A percentile compares a stretch with the other conserved stretches of the same genome.
Evolutionary conservation across 2,888 invertebrate genomes (phyloP).

Genomic region (Pollenia angustigena): DNA sequence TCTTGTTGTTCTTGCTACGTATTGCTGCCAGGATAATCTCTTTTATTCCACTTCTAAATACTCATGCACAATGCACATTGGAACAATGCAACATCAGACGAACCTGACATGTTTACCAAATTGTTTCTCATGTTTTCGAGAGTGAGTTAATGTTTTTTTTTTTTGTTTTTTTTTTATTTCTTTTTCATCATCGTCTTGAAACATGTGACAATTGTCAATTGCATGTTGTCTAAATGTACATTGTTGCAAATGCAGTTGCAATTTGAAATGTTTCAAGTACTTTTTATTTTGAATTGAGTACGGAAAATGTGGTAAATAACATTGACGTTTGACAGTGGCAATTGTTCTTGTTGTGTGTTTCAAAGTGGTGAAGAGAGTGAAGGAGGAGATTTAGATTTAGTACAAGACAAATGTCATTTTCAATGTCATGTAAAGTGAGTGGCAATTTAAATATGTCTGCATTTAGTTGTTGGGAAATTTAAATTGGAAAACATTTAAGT

Average conservation of each 20-base stretch:
- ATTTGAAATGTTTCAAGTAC: constrained; percentile 29
- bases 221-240: constrained; percentile 56
- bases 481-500: constrained; percentile 12
- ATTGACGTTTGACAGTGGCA: constrained; percentile 64
- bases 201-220: constrained; percentile 68
- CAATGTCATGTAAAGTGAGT: constrained; percentile 65
- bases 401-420: constrained; percentile 60
- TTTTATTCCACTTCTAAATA: constrained; percentile 22
- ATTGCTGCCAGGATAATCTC: constrained; percentile 44
- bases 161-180: constrained; percentile 10
- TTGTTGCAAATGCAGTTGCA: constrained; percentile 38
- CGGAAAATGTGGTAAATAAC: constrained; percentile 29
- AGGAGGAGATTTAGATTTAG: background rate
- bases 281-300: constrained; percentile 28
- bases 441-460: constrained; percentile 47
- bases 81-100: constrained; percentile 10
- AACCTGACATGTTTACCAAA: constrained; percentile 66
- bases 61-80: background rate
- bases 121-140: background rate
- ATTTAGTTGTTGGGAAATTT: constrained; percentile 28
- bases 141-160: constrained; percentile 46
- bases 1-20: background rate
- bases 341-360: constrained; percentile 38
- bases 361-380: background rate
- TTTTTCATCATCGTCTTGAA: constrained; percentile 25